Evolutionary conservation across 2,113 vertebrate species (phyloP).

Genomic region (Sinocyclocheilus grahami): DNA sequence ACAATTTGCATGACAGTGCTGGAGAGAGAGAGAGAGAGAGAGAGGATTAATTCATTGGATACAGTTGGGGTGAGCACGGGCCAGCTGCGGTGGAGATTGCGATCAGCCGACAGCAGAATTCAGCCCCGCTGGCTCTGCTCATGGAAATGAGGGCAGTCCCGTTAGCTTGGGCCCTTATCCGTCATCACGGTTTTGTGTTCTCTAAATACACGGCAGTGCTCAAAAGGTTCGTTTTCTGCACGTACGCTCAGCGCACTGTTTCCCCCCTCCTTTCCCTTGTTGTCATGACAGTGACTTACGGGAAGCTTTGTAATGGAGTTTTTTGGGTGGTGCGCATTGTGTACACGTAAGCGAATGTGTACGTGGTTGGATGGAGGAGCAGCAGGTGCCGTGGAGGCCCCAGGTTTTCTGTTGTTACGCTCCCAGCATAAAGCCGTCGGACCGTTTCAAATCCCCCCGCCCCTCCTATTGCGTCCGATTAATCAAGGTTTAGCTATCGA

Average conservation of each 20-base stretch:
- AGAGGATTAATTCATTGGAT: slow-evolving; percentile 56
- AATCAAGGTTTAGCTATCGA: slow-evolving; percentile 43
- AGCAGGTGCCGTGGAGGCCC: slow-evolving; percentile 51
- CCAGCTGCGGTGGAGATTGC: slow-evolving; percentile 55
- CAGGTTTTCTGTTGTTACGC: slow-evolving; percentile 44
- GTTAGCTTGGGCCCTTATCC: slow-evolving; percentile 40
- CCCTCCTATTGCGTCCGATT: slow-evolving; percentile 10
- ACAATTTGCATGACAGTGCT: slow-evolving; percentile 63
- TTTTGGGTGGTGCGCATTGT: background rate
- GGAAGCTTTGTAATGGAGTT: background rate
- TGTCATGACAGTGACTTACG: slow-evolving; percentile 8
- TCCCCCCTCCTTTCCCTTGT: background rate
- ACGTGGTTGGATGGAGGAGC: background rate
- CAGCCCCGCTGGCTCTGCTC: slow-evolving; percentile 34
- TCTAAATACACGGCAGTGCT: slow-evolving; percentile 32
- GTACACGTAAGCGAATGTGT: background rate
- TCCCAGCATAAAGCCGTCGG: slow-evolving; percentile 2
- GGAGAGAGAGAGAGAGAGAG: slow-evolving; percentile 60
- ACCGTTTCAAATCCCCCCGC: slow-evolving; percentile 19
- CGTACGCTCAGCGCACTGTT: background rate
- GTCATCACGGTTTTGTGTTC: slow-evolving; percentile 16
- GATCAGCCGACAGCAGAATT: slow-evolving; percentile 45
- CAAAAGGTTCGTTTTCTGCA: slow-evolving; percentile 34
- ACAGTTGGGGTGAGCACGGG: slow-evolving; percentile 47
- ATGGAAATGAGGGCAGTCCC: slow-evolving; percentile 52